phyloP scores from a whole-genome alignment of 2,888 invertebrate genomes.

The Odontocerum albicorne region DNA sequence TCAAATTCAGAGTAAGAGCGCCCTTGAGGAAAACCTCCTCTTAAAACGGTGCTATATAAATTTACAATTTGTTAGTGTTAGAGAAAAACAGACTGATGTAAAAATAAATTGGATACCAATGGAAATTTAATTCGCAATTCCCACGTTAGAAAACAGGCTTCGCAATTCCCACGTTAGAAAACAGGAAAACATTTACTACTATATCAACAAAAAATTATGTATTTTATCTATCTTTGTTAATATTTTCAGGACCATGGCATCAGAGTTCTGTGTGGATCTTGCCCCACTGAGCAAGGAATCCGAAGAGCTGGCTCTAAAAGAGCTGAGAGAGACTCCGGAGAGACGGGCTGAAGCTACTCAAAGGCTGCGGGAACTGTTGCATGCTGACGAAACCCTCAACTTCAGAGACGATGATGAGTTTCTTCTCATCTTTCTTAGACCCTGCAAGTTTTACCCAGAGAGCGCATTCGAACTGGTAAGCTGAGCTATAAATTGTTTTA shows the following conservation, averaged over 20 bases:
- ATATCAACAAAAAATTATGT: no score
- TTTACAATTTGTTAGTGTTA: no score
- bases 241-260: conserved; percentile 5
- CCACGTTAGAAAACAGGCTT: no score
- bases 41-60: no score
- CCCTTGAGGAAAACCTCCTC: no score
- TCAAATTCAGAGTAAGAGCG: no score
- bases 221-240: no score
- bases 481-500: background rate
- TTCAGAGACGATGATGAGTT: conserved; percentile 77
- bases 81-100: no score
- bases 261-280: conserved; percentile 45
- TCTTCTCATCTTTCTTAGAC: conserved; percentile 75
- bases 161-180: no score
- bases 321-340: conserved; percentile 74
- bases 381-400: conserved; percentile 66
- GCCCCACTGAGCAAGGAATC: conserved; percentile 61
- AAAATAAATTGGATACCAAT: no score
- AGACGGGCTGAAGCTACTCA: conserved; percentile 61
- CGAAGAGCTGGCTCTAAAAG: conserved; percentile 60
- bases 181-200: no score
- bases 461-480: conserved; percentile 78
- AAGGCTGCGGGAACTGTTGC: conserved; percentile 64
- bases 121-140: no score
- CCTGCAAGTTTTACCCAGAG: conserved; percentile 81